These are phyloP conservation scores for Limnephilus auricula DNA, from an alignment of 2,888 invertebrate genomes.

Conservation along the genomic window DNA sequence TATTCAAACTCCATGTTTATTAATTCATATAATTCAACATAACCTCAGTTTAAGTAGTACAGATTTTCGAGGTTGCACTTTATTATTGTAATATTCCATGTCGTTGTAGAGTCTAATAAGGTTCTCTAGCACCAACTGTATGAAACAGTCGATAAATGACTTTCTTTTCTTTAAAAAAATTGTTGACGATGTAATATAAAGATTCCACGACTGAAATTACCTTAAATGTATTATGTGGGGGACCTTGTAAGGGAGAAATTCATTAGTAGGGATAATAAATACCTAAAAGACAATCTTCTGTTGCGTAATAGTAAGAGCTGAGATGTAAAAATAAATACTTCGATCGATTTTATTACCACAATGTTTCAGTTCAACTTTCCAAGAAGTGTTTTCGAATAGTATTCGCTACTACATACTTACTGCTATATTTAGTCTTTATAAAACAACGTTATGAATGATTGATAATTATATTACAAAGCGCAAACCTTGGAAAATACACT, in stretches of 20 bases:
- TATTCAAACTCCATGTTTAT: neutral
- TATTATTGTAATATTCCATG: neutral
- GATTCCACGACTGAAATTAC: neutral
- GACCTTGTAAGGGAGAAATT: neutral
- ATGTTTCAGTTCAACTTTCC: neutral
- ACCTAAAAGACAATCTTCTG: neutral
- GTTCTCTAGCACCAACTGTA: neutral
- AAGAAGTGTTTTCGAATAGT: neutral
- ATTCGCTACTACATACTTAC: neutral
- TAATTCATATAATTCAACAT: neutral
- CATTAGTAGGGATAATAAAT: neutral
- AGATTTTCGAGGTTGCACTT: neutral
- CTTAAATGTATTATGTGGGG: neutral
- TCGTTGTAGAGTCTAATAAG: neutral
- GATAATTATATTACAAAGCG: too few species aligned
- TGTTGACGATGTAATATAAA: neutral
- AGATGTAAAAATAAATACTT: neutral
- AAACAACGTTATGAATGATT: neutral
- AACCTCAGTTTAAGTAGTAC: neutral
- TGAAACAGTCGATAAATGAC: neutral
- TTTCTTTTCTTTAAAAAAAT: neutral
- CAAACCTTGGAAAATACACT: too few species aligned
- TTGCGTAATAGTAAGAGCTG: too few species aligned
- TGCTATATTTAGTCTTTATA: neutral
- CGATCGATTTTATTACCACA: neutral